phyloP scores from a whole-genome alignment of 2,797 vertebrate species.

The Mormyrops attenuatus region DNA sequence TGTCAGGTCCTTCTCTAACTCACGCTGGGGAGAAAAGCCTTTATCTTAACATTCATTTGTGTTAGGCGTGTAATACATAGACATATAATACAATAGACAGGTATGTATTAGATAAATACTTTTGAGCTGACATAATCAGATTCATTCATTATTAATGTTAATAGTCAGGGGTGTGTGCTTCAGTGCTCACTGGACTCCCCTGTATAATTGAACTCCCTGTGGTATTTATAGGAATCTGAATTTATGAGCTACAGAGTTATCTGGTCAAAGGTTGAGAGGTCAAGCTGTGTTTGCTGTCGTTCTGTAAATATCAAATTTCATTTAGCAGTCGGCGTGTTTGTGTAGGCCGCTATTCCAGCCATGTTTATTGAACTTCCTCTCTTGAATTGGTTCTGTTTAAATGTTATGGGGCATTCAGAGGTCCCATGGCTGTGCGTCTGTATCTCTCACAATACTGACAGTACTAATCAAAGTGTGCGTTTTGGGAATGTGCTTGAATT shows the following conservation, averaged over 20 bases:
- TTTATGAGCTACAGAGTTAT: neutral
- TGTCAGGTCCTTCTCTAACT: neutral
- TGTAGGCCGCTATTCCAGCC: neutral
- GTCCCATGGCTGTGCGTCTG: neutral
- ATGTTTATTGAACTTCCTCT: neutral
- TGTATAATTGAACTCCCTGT: neutral
- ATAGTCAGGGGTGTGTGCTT: neutral
- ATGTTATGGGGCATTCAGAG: neutral
- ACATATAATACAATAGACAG: neutral
- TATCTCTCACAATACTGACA: neutral
- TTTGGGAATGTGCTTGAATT: neutral
- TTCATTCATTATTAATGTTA: neutral
- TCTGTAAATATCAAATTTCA: neutral
- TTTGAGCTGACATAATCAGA: neutral
- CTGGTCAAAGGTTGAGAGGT: neutral
- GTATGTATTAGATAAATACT: neutral
- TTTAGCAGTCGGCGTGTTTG: neutral
- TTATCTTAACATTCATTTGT: neutral
- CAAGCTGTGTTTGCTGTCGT: neutral
- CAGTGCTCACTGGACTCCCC: neutral
- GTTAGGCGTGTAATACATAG: neutral
- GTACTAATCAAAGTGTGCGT: neutral
- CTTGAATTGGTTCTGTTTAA: neutral
- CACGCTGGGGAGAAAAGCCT: neutral
- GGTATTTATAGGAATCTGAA: neutral